Evolutionary conservation across 2,888 invertebrate species (phyloP).

Genomic region (Embidobia sp.): DNA sequence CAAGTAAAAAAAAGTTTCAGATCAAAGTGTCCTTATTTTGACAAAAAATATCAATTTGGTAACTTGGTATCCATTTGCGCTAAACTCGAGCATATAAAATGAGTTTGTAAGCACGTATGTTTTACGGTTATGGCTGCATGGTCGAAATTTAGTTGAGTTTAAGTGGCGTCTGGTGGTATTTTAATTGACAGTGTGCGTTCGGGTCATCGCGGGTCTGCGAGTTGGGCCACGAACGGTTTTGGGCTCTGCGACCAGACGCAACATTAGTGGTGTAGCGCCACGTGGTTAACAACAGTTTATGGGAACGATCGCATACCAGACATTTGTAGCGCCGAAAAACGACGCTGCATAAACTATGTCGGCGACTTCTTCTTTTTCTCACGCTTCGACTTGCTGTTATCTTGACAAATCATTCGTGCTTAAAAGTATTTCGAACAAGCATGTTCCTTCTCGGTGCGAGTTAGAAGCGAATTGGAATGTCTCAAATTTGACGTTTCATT

Average conservation of each 20-base stretch:
- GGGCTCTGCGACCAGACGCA: slow-evolving; percentile 49
- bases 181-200: slow-evolving; percentile 78
- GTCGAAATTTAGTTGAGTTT: slow-evolving; percentile 70
- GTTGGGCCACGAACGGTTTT: slow-evolving; percentile 32
- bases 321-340: slow-evolving; percentile 56
- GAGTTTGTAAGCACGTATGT: slow-evolving; percentile 27
- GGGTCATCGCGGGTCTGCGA: slow-evolving; percentile 74
- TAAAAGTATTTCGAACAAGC: too few species aligned
- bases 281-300: slow-evolving; percentile 73
- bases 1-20: too few species aligned
- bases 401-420: slow-evolving; percentile 20
- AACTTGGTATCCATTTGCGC: slow-evolving; percentile 5
- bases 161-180: slow-evolving; percentile 77
- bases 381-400: slow-evolving; percentile 35
- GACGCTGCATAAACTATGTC: slow-evolving; percentile 25
- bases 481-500: too few species aligned
- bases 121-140: slow-evolving; percentile 47
- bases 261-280: slow-evolving; percentile 68
- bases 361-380: slow-evolving; percentile 44
- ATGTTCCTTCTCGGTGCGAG: too few species aligned
- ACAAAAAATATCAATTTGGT: slow-evolving; percentile 7
- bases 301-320: slow-evolving; percentile 73
- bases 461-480: too few species aligned
- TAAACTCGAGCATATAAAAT: slow-evolving; percentile 31
- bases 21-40: not conserved